Evolutionary conservation across 2,888 invertebrate species (phyloP).

Genomic region (Crossocerus cetratus): DNA sequence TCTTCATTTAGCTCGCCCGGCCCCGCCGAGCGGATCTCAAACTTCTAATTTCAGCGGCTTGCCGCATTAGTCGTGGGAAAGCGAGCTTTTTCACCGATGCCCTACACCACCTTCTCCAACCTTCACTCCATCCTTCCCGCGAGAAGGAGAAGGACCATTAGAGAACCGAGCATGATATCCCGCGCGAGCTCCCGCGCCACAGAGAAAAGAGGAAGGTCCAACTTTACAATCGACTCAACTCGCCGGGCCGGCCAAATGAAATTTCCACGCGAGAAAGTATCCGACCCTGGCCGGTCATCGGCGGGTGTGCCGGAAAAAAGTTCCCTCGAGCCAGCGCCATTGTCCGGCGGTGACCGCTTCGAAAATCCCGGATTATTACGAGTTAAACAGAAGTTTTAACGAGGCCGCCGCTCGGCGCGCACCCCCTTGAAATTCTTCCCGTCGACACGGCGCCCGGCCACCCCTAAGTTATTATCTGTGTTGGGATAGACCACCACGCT

Average conservation of each 20-base stretch:
- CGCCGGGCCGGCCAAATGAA: neutral
- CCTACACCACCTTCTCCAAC: neutral
- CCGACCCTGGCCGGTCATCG: neutral
- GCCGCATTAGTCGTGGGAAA: neutral
- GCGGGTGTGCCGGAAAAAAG: neutral
- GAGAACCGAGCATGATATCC: too few relatives aligned
- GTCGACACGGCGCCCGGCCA: neutral
- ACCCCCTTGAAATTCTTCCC: neutral
- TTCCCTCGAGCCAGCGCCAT: conserved; percentile 12
- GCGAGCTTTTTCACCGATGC: neutral
- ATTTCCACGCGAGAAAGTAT: neutral
- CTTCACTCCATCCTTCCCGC: neutral
- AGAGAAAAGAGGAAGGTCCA: neutral
- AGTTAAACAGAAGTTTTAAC: conserved; percentile 42
- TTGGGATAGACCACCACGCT: too few relatives aligned
- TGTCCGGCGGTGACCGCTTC: conserved; percentile 4
- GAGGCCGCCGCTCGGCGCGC: conserved; percentile 17
- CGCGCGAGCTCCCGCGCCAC: too few relatives aligned
- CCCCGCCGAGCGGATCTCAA: neutral
- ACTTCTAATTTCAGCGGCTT: neutral
- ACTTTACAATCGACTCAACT: neutral
- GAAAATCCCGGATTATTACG: conserved; percentile 24
- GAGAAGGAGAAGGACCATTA: too few relatives aligned
- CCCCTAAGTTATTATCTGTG: too few relatives aligned
- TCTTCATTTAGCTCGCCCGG: neutral